Base-by-base conservation (phyloP, 2,113 vertebrate species). In the Engraulis encrasicolus region DNA sequence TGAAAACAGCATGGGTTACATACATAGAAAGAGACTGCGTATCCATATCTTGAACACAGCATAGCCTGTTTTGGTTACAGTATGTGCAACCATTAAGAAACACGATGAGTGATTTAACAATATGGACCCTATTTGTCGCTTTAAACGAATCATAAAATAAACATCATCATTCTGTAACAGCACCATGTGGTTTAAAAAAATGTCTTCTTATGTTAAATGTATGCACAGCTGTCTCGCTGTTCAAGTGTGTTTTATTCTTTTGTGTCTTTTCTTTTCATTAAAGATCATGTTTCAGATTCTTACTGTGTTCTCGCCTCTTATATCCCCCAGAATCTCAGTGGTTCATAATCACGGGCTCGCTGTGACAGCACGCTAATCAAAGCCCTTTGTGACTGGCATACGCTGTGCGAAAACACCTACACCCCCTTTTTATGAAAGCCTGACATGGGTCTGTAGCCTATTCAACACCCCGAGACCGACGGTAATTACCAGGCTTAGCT, bases 241-340 rank as follows among this genome's bases (percentile, higher is more conserved):
- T 34, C 12, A 27, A 74, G 14, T 34, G 31, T 74, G 31, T 11
- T 36, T 74, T 74, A n/a, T n/a, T n/a, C n/a, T n/a, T n/a, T n/a
- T n/a, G n/a, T n/a, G n/a, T n/a, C n/a, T 74, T 11, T 36, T 74
- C 34, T 58, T 58, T 74, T 74, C 66, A 74, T 74, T 74, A 74
- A 74, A 74, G 66, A 74, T 74, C 34, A 74, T 36, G 66, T 74
- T 74, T 74, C 66, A 15, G 66, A 74, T 74, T 36, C 31, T 1
- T 58, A 31, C 4, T 34, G 23, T 27, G 31, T 74, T 74, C 66
- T 74, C 17, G 66, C 14, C 27, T 74, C n/a, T 74, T 74, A 34
- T 74, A 14, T 31, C 7, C 23, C 27, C 6, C 2, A 12, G 40
- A 45, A 45, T 45, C 40, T 9, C 9, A 9, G 40, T 45, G 40